A percentile compares a stretch with the other conserved stretches of the same genome.
Evolutionary conservation across 2,797 vertebrate genomes (phyloP).

Genomic region (Hoplostethus mediterraneus): DNA sequence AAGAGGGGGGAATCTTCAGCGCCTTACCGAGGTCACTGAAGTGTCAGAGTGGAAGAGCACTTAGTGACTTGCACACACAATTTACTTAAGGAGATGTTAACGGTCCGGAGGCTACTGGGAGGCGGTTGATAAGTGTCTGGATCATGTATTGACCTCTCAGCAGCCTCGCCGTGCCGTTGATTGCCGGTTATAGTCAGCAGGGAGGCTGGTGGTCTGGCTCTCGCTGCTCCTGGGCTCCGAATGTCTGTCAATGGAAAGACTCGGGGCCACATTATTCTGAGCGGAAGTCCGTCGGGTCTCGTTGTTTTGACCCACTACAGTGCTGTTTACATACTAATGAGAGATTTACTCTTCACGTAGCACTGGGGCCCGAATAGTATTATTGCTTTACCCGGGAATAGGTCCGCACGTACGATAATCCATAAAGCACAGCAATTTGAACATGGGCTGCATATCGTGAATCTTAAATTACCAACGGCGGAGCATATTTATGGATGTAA

Average conservation of each 20-base stretch:
- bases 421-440: constrained; percentile 56
- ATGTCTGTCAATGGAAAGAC: constrained; percentile 75
- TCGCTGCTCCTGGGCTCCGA: constrained; percentile 61
- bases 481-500: constrained; percentile 62
- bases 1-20: constrained; percentile 50
- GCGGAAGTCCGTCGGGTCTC: constrained; percentile 73
- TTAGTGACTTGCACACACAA: constrained; percentile 67
- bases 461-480: constrained; percentile 53
- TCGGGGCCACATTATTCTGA: constrained; percentile 76
- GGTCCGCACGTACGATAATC: constrained; percentile 39
- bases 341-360: constrained; percentile 57
- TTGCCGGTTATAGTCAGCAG: constrained; percentile 72
- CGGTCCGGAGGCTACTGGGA: constrained; percentile 67
- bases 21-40: constrained; percentile 67
- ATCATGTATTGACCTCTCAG: constrained; percentile 73
- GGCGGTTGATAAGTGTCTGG: constrained; percentile 77
- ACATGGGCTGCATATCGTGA: constrained; percentile 40
- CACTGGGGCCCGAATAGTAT: constrained; percentile 44
- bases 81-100: constrained; percentile 81
- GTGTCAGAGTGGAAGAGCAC: constrained; percentile 68
- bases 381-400: constrained; percentile 42
- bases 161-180: constrained; percentile 70
- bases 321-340: constrained; percentile 83
- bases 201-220: constrained; percentile 69
- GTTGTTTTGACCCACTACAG: constrained; percentile 73